phyloP scores from a whole-genome alignment of 1,140 invertebrate genomes.

The Drosophila aff. region DNA sequence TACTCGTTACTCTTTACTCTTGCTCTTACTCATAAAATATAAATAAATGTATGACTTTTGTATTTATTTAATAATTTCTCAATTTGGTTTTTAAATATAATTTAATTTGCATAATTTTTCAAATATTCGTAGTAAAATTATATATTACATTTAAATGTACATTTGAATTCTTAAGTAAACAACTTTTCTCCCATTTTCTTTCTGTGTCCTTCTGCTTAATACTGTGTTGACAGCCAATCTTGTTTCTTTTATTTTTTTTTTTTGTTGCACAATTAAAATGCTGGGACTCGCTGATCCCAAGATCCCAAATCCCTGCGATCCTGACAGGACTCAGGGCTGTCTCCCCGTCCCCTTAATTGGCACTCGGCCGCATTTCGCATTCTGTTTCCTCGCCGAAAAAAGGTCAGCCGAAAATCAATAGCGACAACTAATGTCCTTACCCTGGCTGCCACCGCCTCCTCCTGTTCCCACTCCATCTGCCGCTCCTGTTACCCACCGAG shows the following conservation, averaged over 20 bases:
- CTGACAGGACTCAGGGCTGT: conserved; percentile 21
- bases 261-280: conserved; percentile 25
- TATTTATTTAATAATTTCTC: background rate
- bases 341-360: conserved; percentile 51
- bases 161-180: too few relatives aligned
- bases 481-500: background rate
- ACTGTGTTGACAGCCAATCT: conserved; percentile 1
- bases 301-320: conserved; percentile 32
- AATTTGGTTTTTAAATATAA: background rate
- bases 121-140: background rate
- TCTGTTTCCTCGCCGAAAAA: conserved; percentile 24
- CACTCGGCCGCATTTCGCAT: conserved; percentile 40
- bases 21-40: too few relatives aligned
- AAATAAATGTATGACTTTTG: background rate
- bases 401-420: conserved; percentile 76
- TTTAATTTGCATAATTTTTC: background rate
- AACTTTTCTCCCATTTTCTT: background rate
- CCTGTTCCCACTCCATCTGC: conserved; percentile 1
- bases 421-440: conserved; percentile 39
- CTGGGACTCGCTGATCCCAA: conserved; percentile 10
- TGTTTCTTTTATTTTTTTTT: background rate
- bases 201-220: background rate
- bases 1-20: too few relatives aligned
- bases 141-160: background rate
- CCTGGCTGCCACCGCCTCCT: conserved; percentile 5